Conservation (phyloP, 2,888 invertebrate genomes). For the Archaeoteleia sp. region DNA sequence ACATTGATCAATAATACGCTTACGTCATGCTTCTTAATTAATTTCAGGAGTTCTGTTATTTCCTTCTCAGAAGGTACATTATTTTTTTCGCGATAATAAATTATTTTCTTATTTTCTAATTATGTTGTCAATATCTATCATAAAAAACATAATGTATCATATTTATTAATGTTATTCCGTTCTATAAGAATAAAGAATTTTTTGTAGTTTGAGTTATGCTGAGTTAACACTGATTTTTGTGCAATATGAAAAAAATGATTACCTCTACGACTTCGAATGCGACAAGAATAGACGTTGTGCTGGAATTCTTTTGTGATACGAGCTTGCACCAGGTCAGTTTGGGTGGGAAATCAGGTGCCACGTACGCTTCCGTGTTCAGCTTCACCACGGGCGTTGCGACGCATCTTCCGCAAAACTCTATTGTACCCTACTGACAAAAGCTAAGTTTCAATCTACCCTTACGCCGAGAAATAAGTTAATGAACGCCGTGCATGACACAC, state of each 20-base stretch:
- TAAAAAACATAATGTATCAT: too few relatives aligned
- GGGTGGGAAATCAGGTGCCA: conserved; percentile 70
- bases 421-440: conserved; percentile 55
- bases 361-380: conserved; percentile 69
- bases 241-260: conserved; percentile 26
- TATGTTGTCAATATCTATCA: too few relatives aligned
- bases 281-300: conserved; percentile 74
- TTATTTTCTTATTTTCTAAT: too few relatives aligned
- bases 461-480: background rate
- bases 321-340: conserved; percentile 75
- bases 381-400: conserved; percentile 73
- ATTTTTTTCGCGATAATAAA: too few relatives aligned
- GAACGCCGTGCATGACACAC: background rate
- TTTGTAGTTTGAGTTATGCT: too few relatives aligned
- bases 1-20: too few relatives aligned
- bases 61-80: too few relatives aligned
- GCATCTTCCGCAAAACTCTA: conserved; percentile 75
- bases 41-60: too few relatives aligned
- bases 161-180: too few relatives aligned
- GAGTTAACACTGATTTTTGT: too few relatives aligned
- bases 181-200: too few relatives aligned
- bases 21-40: too few relatives aligned
- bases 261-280: conserved; percentile 76
- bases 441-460: conserved; percentile 23
- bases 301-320: conserved; percentile 66